These are phyloP conservation scores for Pluvialis apricaria DNA, from an alignment of 2,113 vertebrate species.

Conservation along the genomic window DNA sequence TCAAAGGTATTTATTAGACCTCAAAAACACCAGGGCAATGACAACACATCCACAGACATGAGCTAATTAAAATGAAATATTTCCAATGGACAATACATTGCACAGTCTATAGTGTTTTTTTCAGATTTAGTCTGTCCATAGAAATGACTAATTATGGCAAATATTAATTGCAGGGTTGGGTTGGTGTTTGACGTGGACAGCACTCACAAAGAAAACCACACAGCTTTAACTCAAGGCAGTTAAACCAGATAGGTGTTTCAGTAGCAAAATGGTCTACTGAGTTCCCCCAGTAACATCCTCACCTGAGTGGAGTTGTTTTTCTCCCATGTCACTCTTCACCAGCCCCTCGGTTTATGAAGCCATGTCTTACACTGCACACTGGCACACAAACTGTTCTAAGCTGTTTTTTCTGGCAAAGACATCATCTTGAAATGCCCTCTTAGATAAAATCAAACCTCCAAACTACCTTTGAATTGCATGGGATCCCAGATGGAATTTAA, in stretches of 20 bases:
- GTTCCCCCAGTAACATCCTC: background rate
- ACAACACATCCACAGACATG: background rate
- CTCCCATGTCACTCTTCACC: background rate
- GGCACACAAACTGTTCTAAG: background rate
- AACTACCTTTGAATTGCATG: background rate
- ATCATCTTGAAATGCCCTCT: background rate
- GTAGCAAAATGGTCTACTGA: background rate
- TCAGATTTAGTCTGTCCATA: background rate
- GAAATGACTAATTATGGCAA: background rate
- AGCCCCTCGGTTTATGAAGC: background rate
- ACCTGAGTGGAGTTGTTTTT: background rate
- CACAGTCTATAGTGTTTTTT: background rate
- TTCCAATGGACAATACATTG: background rate
- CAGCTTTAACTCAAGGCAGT: background rate
- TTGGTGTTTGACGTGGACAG: background rate
- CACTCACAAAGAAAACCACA: background rate
- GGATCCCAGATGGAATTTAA: background rate
- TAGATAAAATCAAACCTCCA: background rate
- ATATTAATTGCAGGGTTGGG: background rate
- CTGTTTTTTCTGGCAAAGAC: background rate
- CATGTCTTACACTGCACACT: rapidly evolving
- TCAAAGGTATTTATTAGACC: background rate
- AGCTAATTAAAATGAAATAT: background rate
- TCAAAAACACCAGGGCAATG: background rate
- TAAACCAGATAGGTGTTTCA: background rate